phyloP scores from a whole-genome alignment of 1,140 invertebrate genomes.

The Leptopilina boulardi region DNA sequence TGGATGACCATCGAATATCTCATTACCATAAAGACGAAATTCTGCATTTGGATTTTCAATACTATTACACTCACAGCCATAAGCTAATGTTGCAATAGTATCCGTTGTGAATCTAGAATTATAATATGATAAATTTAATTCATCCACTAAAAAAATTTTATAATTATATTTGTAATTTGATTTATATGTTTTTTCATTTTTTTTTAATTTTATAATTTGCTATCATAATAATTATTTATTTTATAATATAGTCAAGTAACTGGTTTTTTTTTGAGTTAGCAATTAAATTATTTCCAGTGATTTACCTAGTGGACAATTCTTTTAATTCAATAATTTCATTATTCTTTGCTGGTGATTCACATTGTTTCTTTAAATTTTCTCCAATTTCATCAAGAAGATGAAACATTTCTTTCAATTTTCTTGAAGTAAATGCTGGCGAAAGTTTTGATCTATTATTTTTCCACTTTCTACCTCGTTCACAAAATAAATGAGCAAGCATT shows the following conservation, averaged over 20 bases:
- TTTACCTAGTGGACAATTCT: neutral
- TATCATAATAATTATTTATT: too few species aligned
- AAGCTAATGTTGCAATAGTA: neutral
- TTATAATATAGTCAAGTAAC: too few species aligned
- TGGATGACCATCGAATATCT: neutral
- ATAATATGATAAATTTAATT: neutral
- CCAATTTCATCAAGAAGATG: neutral
- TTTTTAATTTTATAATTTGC: too few species aligned
- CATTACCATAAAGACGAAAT: neutral
- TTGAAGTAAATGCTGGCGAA: neutral
- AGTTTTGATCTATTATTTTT: neutral
- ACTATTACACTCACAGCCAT: neutral
- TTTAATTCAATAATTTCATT: neutral
- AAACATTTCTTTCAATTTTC: slow-evolving; percentile 2
- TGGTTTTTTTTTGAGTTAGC: too few species aligned
- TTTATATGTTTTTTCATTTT: too few species aligned
- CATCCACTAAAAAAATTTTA: neutral
- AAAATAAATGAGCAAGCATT: neutral
- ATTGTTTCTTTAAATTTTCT: neutral
- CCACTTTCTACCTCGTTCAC: neutral
- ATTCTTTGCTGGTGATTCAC: neutral
- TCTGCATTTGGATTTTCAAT: slow-evolving; percentile 4
- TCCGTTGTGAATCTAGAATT: neutral
- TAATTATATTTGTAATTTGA: neutral
- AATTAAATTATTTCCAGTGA: too few species aligned